Evolutionary conservation across 2,113 vertebrate species (phyloP).

Genomic region (Cyrtonyx montezumae): DNA sequence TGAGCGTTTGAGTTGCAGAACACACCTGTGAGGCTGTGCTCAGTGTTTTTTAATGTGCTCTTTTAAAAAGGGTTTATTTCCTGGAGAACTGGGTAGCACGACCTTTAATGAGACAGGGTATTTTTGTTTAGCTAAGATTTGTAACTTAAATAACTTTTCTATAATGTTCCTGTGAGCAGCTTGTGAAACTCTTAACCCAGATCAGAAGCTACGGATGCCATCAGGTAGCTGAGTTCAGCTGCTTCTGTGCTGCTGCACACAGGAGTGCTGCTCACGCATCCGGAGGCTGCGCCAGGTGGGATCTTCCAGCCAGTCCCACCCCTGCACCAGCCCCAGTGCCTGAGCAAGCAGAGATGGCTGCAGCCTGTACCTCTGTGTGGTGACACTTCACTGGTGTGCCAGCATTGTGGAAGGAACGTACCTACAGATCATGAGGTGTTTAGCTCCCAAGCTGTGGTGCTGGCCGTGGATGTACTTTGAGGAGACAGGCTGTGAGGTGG

Average conservation of each 20-base stretch:
- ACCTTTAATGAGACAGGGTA: neutral
- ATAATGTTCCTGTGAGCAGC: neutral
- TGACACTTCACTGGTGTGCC: fast-evolving
- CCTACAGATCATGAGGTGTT: neutral
- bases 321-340: neutral
- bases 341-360: neutral
- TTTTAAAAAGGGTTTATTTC: neutral
- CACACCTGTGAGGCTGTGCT: neutral
- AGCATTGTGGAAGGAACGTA: neutral
- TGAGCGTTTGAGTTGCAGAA: neutral
- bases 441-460: neutral
- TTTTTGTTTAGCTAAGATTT: neutral
- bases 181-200: neutral
- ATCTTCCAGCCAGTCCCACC: neutral
- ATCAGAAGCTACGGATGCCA: neutral
- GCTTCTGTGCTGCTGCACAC: neutral
- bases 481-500: neutral
- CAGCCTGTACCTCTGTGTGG: fast-evolving
- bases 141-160: neutral
- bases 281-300: fast-evolving
- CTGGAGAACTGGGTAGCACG: neutral
- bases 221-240: slow-evolving; percentile 17
- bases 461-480: neutral
- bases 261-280: neutral
- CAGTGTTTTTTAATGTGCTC: neutral